Conservation (phyloP, 2,888 invertebrate species). For the Digitonthophagus gazella region DNA sequence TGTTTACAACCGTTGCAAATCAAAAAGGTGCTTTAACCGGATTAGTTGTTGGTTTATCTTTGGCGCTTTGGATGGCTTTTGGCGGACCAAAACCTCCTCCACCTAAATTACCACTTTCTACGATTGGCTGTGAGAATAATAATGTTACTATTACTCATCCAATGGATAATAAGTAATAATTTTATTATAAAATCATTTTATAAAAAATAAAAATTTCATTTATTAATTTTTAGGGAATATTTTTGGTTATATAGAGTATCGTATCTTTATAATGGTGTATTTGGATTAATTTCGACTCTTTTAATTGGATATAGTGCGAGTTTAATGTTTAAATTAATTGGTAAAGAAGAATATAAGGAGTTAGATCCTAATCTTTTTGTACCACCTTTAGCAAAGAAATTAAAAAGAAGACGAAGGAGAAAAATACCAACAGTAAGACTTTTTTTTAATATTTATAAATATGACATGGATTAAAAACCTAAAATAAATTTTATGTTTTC, state of each 20-base stretch:
- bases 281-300: slow-evolving; percentile 56
- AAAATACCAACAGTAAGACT: slow-evolving; percentile 16
- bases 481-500: background rate
- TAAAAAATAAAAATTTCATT: background rate
- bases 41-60: slow-evolving; percentile 61
- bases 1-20: slow-evolving; percentile 70
- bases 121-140: slow-evolving; percentile 55
- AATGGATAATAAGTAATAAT: slow-evolving; percentile 12
- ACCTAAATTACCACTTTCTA: slow-evolving; percentile 57
- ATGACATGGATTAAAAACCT: background rate
- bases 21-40: slow-evolving; percentile 71
- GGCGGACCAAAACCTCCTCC: slow-evolving; percentile 71
- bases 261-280: slow-evolving; percentile 69
- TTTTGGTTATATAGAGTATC: slow-evolving; percentile 71
- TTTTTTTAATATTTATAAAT: background rate
- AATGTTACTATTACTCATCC: background rate
- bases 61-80: slow-evolving; percentile 83
- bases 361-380: slow-evolving; percentile 28
- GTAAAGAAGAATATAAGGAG: slow-evolving; percentile 17
- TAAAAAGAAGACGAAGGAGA: slow-evolving; percentile 6
- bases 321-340: slow-evolving; percentile 38
- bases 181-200: background rate
- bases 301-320: slow-evolving; percentile 57
- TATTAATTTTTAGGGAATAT: slow-evolving; percentile 46
- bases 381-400: slow-evolving; percentile 19